Conservation (phyloP, 1,140 invertebrate genomes). For the Drosophila trapezifrons region DNA sequence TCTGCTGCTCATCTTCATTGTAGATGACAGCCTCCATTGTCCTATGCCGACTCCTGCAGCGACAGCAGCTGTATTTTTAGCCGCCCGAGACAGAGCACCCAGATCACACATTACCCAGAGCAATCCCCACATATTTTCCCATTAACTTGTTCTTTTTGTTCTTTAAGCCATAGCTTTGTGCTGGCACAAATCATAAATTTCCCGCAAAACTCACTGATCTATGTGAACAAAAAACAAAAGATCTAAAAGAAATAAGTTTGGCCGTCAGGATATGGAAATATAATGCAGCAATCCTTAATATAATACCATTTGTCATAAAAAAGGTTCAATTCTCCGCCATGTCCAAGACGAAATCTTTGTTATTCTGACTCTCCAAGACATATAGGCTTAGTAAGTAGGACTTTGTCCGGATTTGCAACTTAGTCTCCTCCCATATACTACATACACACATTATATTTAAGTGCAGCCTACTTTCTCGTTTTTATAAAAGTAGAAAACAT, state of each 20-base stretch:
- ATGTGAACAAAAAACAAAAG: not conserved
- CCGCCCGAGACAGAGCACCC: constrained; percentile 17
- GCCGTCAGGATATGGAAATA: not conserved
- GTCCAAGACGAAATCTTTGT: no score
- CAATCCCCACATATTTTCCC: constrained; percentile 24
- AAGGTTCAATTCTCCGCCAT: no score
- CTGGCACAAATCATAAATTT: constrained; percentile 24
- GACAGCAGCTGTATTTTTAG: constrained; percentile 43
- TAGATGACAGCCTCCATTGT: constrained; percentile 52
- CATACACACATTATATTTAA: no score
- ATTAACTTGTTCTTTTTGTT: constrained; percentile 31
- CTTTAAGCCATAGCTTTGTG: constrained; percentile 20
- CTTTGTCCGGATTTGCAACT: no score
- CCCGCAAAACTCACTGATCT: constrained; percentile 21
- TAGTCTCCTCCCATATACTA: no score
- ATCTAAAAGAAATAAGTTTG: constrained; percentile 7
- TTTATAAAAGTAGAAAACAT: no score
- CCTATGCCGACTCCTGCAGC: constrained; percentile 38
- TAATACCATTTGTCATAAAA: not conserved
- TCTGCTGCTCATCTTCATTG: constrained; percentile 52
- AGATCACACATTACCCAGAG: constrained; percentile 21
- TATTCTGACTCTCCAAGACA: no score
- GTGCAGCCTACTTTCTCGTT: no score
- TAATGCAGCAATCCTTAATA: not conserved
- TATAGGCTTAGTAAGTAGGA: no score